phyloP scores from a whole-genome alignment of 1,140 invertebrate species.

The Andrena cerasifolii region DNA sequence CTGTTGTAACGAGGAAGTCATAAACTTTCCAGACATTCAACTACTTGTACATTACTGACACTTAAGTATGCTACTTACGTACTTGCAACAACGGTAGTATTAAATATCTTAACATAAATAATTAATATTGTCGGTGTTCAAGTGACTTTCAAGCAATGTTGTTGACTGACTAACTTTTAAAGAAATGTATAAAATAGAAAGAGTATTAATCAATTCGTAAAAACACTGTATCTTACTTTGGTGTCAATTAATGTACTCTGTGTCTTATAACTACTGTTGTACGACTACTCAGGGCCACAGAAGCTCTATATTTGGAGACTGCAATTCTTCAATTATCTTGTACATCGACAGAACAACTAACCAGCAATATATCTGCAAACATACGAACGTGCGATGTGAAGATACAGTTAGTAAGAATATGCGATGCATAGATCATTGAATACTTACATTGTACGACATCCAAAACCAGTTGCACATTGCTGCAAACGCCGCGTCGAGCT shows the following conservation, averaged over 20 bases:
- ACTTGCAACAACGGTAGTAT: not conserved
- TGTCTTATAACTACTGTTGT: conserved; percentile 25
- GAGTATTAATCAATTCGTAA: not conserved
- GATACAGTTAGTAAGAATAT: not conserved
- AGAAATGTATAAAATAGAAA: conserved; percentile 4
- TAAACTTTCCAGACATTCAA: not conserved
- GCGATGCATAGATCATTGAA: conserved; percentile 7
- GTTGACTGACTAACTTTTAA: not conserved
- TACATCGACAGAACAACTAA: conserved; percentile 92
- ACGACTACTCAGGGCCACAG: conserved; percentile 83
- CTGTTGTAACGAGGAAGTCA: conserved; percentile 49
- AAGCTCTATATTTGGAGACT: conserved; percentile 94
- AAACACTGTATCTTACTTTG: conserved; percentile 63
- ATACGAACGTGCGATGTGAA: not conserved
- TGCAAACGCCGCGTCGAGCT: conserved; percentile 90
- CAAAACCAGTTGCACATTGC: conserved; percentile 89
- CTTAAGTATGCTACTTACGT: conserved; percentile 36
- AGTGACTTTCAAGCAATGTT: not conserved
- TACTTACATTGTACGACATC: conserved; percentile 92
- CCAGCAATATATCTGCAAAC: conserved; percentile 92
- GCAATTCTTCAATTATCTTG: conserved; percentile 89
- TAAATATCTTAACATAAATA: conserved; percentile 24
- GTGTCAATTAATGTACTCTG: conserved; percentile 57
- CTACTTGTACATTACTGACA: conserved; percentile 43
- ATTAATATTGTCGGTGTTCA: no score